Evolutionary conservation across 2,888 invertebrate genomes (phyloP).

Genomic region (Acleris laterana): DNA sequence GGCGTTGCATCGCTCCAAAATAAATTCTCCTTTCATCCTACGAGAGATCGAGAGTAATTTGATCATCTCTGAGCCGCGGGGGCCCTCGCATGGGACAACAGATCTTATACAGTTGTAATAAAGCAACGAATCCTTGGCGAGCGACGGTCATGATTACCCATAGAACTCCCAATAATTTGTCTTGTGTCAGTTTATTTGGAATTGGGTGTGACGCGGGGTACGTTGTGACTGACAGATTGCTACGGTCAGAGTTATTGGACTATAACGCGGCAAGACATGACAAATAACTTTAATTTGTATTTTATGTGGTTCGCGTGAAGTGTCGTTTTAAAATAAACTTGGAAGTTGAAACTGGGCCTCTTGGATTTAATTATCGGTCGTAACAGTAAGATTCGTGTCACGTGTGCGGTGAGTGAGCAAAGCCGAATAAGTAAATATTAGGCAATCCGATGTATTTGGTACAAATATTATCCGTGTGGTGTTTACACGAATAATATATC

Average conservation of each 20-base stretch:
- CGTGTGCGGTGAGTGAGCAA: not conserved
- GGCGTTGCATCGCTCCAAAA: slow-evolving; percentile 16
- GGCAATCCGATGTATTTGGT: too few species aligned
- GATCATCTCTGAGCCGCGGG: slow-evolving; percentile 8
- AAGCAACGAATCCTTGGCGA: slow-evolving; percentile 5
- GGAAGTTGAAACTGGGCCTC: not conserved
- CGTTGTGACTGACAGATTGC: slow-evolving; percentile 32
- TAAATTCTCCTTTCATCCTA: slow-evolving; percentile 21
- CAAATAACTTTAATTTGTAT: slow-evolving; percentile 7
- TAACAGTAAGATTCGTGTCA: not conserved
- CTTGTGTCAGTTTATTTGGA: slow-evolving; percentile 34
- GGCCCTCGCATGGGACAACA: slow-evolving; percentile 7
- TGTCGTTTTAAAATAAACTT: slow-evolving; percentile 5
- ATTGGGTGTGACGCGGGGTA: slow-evolving; percentile 34
- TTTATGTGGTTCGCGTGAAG: not conserved
- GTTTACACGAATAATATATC: too few species aligned
- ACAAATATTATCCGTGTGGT: too few species aligned
- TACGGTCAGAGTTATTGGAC: slow-evolving; percentile 18
- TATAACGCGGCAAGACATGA: slow-evolving; percentile 4
- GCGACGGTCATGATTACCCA: slow-evolving; percentile 24
- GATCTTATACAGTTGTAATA: slow-evolving; percentile 5
- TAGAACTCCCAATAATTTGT: slow-evolving; percentile 32
- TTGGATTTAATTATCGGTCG: not conserved
- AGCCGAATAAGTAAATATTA: slow-evolving; percentile 3
- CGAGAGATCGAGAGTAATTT: slow-evolving; percentile 22